These are phyloP conservation scores for Brassicogethes aeneus DNA, from an alignment of 2,888 invertebrate genomes.

Conservation along the genomic window DNA sequence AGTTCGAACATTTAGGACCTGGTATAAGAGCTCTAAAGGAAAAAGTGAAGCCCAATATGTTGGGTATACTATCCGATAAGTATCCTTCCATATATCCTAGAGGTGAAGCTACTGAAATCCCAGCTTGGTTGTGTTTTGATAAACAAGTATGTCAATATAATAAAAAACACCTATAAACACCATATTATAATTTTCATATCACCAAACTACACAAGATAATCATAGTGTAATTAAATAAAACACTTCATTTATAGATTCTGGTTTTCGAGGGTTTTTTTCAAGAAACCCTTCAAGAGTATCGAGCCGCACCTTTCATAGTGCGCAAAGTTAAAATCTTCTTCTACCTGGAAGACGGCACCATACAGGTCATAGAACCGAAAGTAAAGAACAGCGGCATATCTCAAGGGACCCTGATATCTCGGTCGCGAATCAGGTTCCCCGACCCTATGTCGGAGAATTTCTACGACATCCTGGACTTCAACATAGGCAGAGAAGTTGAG, in stretches of 20 bases:
- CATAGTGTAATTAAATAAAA: not conserved
- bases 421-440: constrained; percentile 74
- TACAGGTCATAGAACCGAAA: constrained; percentile 76
- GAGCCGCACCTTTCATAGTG: constrained; percentile 56
- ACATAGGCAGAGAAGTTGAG: constrained; percentile 70
- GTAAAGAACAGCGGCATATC: constrained; percentile 76
- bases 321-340: constrained; percentile 77
- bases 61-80: constrained; percentile 47
- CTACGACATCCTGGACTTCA: constrained; percentile 78
- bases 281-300: constrained; percentile 70
- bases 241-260: constrained; percentile 47
- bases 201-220: not conserved
- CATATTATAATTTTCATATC: too few relatives aligned
- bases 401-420: constrained; percentile 75
- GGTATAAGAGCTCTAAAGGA: constrained; percentile 55
- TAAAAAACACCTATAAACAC: too few relatives aligned
- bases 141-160: constrained; percentile 54
- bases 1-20: constrained; percentile 48
- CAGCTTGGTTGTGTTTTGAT: constrained; percentile 82
- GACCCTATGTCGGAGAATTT: constrained; percentile 64
- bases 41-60: constrained; percentile 50
- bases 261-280: constrained; percentile 71
- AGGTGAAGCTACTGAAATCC: constrained; percentile 65
- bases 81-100: constrained; percentile 66
- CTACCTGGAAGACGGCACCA: constrained; percentile 85